These are phyloP conservation scores for Apeltes quadracus DNA, from an alignment of 2,113 vertebrate genomes.

Conservation along the genomic window DNA sequence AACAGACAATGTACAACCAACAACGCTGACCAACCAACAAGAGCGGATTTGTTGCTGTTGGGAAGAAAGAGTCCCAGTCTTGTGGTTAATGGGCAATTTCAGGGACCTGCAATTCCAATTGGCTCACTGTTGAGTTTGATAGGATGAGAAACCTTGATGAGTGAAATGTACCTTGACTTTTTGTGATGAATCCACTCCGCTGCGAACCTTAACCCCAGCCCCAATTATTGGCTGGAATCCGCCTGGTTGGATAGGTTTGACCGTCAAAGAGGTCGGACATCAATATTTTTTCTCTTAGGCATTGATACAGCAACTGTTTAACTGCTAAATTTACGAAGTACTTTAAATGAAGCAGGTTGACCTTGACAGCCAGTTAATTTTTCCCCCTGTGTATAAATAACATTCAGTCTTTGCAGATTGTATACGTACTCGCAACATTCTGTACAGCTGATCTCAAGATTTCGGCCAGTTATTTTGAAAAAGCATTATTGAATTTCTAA, in stretches of 20 bases:
- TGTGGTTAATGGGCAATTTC: conserved; percentile 59
- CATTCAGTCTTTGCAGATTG: background rate
- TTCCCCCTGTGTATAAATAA: conserved; percentile 1
- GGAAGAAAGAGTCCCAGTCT: conserved; percentile 35
- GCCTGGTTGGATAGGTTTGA: conserved; percentile 56
- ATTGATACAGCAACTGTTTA: background rate
- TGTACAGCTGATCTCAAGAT: background rate
- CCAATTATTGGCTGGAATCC: conserved; percentile 58
- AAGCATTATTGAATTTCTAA: conserved; percentile 4
- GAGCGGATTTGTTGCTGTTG: background rate
- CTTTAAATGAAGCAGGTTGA: conserved; percentile 41
- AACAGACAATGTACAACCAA: conserved; percentile 10
- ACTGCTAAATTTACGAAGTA: background rate
- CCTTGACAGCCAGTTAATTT: background rate
- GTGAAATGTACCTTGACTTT: conserved; percentile 73
- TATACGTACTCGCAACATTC: background rate
- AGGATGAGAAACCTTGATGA: conserved; percentile 67
- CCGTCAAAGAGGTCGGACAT: conserved; percentile 64
- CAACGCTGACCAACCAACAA: conserved; percentile 5
- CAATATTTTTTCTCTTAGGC: conserved; percentile 38
- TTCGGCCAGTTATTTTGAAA: background rate
- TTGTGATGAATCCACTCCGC: conserved; percentile 73
- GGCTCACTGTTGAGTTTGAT: conserved; percentile 63
- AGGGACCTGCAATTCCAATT: conserved; percentile 59
- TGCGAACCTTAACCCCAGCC: conserved; percentile 42